Conservation (phyloP, 1,140 invertebrate genomes). For the Zophobas morio region DNA sequence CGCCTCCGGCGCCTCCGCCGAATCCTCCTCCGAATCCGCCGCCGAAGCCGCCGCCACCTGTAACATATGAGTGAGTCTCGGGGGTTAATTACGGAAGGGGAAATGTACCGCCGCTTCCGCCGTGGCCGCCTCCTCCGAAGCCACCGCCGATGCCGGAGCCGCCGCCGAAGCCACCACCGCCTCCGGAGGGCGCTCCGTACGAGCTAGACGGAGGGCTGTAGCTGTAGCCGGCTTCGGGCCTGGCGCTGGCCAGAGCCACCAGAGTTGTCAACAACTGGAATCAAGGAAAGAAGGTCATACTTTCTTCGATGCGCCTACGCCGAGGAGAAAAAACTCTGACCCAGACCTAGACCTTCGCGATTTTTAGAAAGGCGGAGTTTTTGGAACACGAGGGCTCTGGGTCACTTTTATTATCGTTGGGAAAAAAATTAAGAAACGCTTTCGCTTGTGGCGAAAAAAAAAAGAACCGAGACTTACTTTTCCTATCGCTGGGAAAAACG, state of each 20-base stretch:
- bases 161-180: constrained; percentile 61
- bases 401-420: neutral
- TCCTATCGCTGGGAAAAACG: constrained; percentile 17
- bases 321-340: neutral
- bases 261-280: constrained; percentile 64
- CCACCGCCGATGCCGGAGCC: constrained; percentile 51
- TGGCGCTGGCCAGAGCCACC: constrained; percentile 65
- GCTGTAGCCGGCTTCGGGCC: constrained; percentile 67
- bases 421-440: neutral
- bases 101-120: constrained; percentile 54
- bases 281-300: constrained; percentile 25
- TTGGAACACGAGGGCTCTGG: neutral
- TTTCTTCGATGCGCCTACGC: constrained; percentile 6
- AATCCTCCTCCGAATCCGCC: constrained; percentile 52
- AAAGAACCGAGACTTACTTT: constrained; percentile 21
- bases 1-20: constrained; percentile 36
- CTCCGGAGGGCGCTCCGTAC: constrained; percentile 65
- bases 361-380: constrained; percentile 3
- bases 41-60: constrained; percentile 55
- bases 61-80: constrained; percentile 30
- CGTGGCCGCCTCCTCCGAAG: constrained; percentile 56
- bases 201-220: constrained; percentile 67
- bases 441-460: neutral
- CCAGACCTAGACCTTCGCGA: constrained; percentile 24
- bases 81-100: constrained; percentile 46